Conservation (phyloP, 2,888 invertebrate genomes). For the Chironomus riparius region DNA sequence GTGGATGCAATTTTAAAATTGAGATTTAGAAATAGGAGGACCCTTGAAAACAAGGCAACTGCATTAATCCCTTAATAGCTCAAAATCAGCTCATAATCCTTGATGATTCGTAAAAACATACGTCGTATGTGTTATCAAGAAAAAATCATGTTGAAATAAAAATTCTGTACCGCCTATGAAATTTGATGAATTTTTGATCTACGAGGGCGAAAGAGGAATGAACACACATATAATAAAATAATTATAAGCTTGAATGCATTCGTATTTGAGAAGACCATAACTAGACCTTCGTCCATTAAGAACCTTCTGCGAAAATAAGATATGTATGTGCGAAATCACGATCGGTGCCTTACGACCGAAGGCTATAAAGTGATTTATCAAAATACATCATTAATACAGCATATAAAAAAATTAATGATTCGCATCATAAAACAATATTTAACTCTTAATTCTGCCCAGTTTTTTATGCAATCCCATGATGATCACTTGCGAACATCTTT, state of each 20-base stretch:
- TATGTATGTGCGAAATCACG: conserved; percentile 13
- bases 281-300: not conserved
- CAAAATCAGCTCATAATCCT: too few species aligned
- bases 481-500: not conserved
- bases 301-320: conserved; percentile 1
- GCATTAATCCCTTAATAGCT: too few species aligned
- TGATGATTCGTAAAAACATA: too few species aligned
- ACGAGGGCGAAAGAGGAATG: not conserved
- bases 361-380: conserved; percentile 25
- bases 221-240: conserved; percentile 11
- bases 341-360: not conserved
- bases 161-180: not conserved
- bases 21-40: too few species aligned
- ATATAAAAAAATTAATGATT: not conserved
- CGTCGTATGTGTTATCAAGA: not conserved
- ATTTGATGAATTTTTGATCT: conserved; percentile 14
- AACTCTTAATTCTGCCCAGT: not conserved
- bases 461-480: not conserved
- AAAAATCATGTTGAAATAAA: not conserved
- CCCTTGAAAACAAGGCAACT: too few species aligned
- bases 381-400: conserved; percentile 17
- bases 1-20: too few species aligned
- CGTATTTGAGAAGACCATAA: conserved; percentile 8
- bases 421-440: not conserved
- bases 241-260: conserved; percentile 7